Base-by-base conservation (phyloP, 1,140 invertebrate genomes). In the Mactra quadrangularis region DNA sequence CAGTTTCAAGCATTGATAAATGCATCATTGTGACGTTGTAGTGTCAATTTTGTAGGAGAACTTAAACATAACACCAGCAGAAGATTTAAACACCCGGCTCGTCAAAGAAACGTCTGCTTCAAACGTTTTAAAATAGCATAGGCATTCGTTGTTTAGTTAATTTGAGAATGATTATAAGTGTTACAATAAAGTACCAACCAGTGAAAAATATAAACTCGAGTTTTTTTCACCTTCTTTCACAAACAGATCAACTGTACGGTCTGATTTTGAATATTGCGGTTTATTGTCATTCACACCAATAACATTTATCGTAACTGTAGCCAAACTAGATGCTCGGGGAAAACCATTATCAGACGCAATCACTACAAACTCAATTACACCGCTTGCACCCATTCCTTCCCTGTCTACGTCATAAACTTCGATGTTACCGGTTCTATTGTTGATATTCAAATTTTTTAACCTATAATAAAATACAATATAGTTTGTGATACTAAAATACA, bases 271-370 rank as follows among this genome's bases (percentile, higher is more conserved):
- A 25, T 17, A 66, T 3, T 29, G 3, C 6, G 62, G 62, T 17
- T n/a, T 3, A 35, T 66, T 66, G 31, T 66, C 62, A 45, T 66
- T 41, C 11, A 66, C 62, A 11, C 33, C 62, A 17, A 15, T 45
- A 6, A 66, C 62, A 9, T 3, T 41, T 66, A 66, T 45, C 19
- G 25, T 66, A 7, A 66, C 33, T 3, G 13, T 38, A 3, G 38
- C 62, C 3, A 66, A 15, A 11, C 33, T 31, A 13, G 33, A 25
- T 13, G 19, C n/a, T 41, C 3, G 6, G n/a, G 62, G 62, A 27
- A 1, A 11, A 3, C 62, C 62, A 3, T 31, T n/a, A 41, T 66
- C 62, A 3, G 22, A 15, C 17, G 62, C 62, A 15, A 38, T 35
- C 9, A 66, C 13, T 45, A 31, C 41, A 9, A 66, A 45, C 62